Evolutionary conservation across 1,140 invertebrate species (phyloP).

Genomic region (Drosophila burlai): DNA sequence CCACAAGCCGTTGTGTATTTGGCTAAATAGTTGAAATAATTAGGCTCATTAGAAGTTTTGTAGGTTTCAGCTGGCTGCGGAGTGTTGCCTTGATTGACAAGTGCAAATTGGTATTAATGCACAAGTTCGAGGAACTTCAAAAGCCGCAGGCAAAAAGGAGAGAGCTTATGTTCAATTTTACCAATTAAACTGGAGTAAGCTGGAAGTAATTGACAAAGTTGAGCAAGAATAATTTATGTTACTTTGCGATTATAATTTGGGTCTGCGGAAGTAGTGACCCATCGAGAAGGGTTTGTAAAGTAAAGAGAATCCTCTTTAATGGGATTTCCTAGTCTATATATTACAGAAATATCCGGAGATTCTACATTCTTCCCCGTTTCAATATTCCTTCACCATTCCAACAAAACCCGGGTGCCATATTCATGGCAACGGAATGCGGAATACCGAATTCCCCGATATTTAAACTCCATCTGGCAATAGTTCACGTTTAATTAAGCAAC

Average conservation of each 20-base stretch:
- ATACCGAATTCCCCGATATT: slow-evolving; percentile 19
- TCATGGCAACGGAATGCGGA: slow-evolving; percentile 1
- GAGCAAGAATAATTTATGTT: background rate
- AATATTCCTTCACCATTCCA: too few relatives aligned
- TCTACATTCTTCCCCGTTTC: background rate
- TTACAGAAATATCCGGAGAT: background rate
- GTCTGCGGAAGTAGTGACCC: background rate
- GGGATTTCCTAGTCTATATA: background rate
- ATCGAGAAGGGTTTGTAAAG: too few relatives aligned
- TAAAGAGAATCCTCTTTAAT: too few relatives aligned
- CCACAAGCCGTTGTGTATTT: slow-evolving; percentile 46
- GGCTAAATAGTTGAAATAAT: slow-evolving; percentile 79
- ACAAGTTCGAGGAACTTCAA: slow-evolving; percentile 30
- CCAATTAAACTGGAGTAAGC: slow-evolving; percentile 6
- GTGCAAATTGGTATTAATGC: slow-evolving; percentile 55
- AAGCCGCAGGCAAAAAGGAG: slow-evolving; percentile 16
- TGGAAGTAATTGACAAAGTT: slow-evolving; percentile 7
- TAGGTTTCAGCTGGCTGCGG: slow-evolving; percentile 25
- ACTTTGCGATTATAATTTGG: background rate
- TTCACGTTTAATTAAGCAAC: slow-evolving; percentile 79
- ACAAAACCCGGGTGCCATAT: background rate
- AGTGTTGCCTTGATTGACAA: slow-evolving; percentile 40
- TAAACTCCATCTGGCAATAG: slow-evolving; percentile 68
- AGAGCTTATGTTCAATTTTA: slow-evolving; percentile 1
- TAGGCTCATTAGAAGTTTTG: slow-evolving; percentile 67